A percentile compares a stretch with the other conserved stretches of the same genome.
phyloP scores from a whole-genome alignment of 2,888 invertebrate species.

The Villa cingulata region DNA sequence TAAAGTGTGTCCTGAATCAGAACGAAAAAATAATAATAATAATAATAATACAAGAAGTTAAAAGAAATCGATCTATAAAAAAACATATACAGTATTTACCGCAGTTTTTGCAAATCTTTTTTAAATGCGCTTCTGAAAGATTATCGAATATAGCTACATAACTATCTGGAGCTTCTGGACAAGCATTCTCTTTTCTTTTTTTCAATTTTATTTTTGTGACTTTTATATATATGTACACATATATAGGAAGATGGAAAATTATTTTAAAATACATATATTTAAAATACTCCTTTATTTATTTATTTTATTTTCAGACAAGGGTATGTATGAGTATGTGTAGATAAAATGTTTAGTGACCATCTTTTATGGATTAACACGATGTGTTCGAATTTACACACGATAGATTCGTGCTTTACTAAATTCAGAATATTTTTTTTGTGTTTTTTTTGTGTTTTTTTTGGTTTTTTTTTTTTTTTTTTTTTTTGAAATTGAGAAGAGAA shows the following conservation, averaged over 20 bases:
- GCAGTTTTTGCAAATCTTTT: constrained; percentile 4
- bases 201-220: background rate
- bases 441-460: background rate
- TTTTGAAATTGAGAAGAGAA: background rate
- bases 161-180: constrained; percentile 5
- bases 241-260: no score
- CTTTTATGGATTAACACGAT: constrained; percentile 16
- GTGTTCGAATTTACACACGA: constrained; percentile 16
- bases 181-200: constrained; percentile 3
- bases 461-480: background rate
- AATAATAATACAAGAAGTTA: background rate
- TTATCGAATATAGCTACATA: constrained; percentile 3
- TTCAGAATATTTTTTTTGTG: background rate
- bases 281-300: no score
- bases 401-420: constrained; percentile 15
- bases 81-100: constrained; percentile 8
- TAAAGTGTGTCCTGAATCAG: background rate
- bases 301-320: no score
- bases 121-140: constrained; percentile 3
- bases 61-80: background rate
- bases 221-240: no score
- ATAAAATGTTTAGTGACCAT: constrained; percentile 10
- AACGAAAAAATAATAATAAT: constrained; percentile 1
- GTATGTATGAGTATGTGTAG: background rate
- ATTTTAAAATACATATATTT: no score